Evolutionary conservation across 2,888 invertebrate genomes (phyloP), one percentile per base, ranked within the genome.

Genomic region (Phanerotoma sp.): DNA sequence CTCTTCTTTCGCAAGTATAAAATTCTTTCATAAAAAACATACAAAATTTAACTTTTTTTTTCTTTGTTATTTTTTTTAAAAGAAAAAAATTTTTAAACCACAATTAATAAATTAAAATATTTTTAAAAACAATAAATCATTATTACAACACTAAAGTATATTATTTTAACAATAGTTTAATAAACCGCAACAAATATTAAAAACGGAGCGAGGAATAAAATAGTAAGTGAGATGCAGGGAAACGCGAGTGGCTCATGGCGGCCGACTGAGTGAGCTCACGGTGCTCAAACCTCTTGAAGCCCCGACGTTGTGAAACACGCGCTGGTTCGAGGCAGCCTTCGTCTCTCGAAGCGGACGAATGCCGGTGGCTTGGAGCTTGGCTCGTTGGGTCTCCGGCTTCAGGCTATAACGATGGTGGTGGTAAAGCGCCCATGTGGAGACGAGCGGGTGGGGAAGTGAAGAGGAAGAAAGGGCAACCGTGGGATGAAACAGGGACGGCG

Each of bases 181-280:
- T 7, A 25, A 25, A 9, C 25, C 25, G 1, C 3, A 25, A 25
- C 25, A 3, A 25, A 25, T 25, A 7, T 25, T 25, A 25, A 25
- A 25, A 3, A 25, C 9, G 25, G 9, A 25, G 30, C 45, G 37
- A 33, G 48, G 58, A 59, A 57, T 45, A 10, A 51, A 60, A 44
- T 51, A 51, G 53, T 52, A 49, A 52, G 58, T 16, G 28, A 28
- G 30, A 37, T 32, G 33, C 40, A 33, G 40, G 30, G 45, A 50
- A 50, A 58, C 72, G 63, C 69, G 68, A 69, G 69, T 69, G 72
- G 69, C 72, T 71, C 69, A 65, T 70, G 72, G 69, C 72, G 71
- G 69, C 71, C 69, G 70, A 71, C 71, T 71, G 71, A 69, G 68
- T 68, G 49, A 58, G 37, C 44, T 51, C 44, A 28, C 51, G 42